Conservation (phyloP, 2,888 invertebrate species). For the Synergus japonicus region DNA sequence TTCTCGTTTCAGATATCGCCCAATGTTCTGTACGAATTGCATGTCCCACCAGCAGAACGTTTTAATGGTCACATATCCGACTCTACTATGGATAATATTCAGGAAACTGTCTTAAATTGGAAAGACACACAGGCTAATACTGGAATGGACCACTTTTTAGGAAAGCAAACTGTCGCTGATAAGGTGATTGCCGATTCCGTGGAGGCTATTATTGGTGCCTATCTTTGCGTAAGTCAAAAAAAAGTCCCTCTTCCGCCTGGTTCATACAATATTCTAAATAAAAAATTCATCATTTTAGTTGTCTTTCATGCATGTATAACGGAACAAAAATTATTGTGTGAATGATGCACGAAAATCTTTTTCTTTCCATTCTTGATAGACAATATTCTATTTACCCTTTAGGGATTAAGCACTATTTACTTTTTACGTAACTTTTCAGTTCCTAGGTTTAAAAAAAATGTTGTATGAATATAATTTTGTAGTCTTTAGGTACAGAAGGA, state of each 20-base stretch:
- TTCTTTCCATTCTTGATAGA: no score
- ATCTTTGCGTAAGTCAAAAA: conserved; percentile 78
- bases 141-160: conserved; percentile 78
- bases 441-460: background rate
- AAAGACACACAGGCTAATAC: conserved; percentile 75
- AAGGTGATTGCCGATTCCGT: conserved; percentile 90
- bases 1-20: conserved; percentile 75
- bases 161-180: conserved; percentile 79
- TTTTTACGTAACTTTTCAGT: no score
- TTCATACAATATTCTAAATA: no score
- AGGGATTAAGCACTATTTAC: no score
- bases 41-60: conserved; percentile 77
- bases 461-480: conserved; percentile 52
- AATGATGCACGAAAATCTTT: no score
- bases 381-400: no score
- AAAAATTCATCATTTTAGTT: no score
- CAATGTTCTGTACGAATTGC: conserved; percentile 78
- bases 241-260: no score
- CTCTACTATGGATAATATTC: conserved; percentile 68
- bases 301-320: no score
- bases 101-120: conserved; percentile 62
- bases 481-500: conserved; percentile 79
- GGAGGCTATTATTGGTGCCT: conserved; percentile 91
- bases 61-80: conserved; percentile 73
- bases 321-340: no score